Base-by-base conservation (phyloP, 2,888 invertebrate species). In the Didymodactylos carnosus region DNA sequence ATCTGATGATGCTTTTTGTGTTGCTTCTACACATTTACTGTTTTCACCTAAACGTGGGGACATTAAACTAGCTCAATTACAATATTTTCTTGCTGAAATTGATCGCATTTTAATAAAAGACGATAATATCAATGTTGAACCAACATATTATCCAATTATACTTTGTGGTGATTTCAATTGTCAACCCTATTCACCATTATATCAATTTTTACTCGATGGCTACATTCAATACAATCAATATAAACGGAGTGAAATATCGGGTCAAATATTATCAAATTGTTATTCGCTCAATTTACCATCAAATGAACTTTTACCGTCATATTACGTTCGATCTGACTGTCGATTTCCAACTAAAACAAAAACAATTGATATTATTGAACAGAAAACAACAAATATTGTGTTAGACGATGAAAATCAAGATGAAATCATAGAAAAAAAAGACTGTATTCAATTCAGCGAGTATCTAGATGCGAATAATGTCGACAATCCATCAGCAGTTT, bases 101-200 rank as follows among this genome's bases (percentile, higher is more conserved):
- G 91, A 92, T 77, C 86, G 89, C 78, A 87, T 91, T 77, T 88
- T 79, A 1, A 73, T 70, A 46, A 69, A 69, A 16, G 19, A n/a
- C 71, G 23, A 19, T 11, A 0, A 19, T 8, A 29, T 11, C 3
- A 19, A 35, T 35, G n/a, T n/a, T n/a, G 69, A 29, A 14, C 16
- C 41, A 25, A 82, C 83, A 10, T 89, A 90, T 80, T 81, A 88
- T 49, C 93, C 94, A 0, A 87, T 91, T 8, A 88, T 98, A 75
- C 78, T 97, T 76, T 90, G 91, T 7, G 98, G 98, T 0, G 98
- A 98, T 83, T 90, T 97, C 76, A 98, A 97, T 83, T 88, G 90
- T 4, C 85, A 87, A 75, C 62, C 62, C 10, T n/a, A n/a, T 35
- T 62, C 19, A 8, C 62, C 62, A 35, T 14, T 62, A 3, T n/a